phyloP scores from a whole-genome alignment of 2,113 vertebrate genomes.

The Meriones unguiculatus region DNA sequence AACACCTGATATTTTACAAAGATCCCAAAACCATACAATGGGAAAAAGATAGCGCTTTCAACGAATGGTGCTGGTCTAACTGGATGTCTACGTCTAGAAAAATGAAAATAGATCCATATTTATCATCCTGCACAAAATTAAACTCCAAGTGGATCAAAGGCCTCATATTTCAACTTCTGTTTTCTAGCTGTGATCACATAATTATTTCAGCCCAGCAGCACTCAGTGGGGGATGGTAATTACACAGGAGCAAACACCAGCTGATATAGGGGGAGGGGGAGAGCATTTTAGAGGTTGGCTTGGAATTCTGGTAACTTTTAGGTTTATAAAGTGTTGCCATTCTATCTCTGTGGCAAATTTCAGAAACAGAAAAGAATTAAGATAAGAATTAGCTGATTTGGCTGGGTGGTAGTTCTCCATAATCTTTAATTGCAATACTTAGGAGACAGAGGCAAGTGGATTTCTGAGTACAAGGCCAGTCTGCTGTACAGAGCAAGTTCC shows the following conservation, averaged over 20 bases:
- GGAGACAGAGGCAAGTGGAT: neutral
- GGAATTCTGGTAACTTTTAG: neutral
- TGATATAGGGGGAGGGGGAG: accelerated
- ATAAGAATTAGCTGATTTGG: neutral
- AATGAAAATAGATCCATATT: too few relatives aligned
- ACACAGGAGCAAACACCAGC: neutral
- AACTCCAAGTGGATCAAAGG: too few relatives aligned
- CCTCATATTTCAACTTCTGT: neutral
- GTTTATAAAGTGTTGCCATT: neutral
- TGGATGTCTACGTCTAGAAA: too few relatives aligned
- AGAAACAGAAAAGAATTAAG: neutral
- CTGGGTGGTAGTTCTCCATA: accelerated
- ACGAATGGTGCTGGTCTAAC: too few relatives aligned
- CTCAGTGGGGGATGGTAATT: neutral
- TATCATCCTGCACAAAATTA: too few relatives aligned
- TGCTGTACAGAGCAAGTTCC: neutral
- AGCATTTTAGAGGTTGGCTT: neutral
- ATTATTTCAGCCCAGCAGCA: neutral
- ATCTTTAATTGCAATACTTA: neutral
- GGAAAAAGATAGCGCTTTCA: too few relatives aligned
- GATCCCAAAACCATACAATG: too few relatives aligned
- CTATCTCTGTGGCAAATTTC: neutral
- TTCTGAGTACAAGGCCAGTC: neutral
- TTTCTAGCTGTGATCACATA: neutral
- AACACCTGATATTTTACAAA: too few relatives aligned